Percentiles rank a stretch among this genome's conserved stretches.
Conservation (phyloP, 1,140 invertebrate species). For the Druon quercuslanigerum region DNA sequence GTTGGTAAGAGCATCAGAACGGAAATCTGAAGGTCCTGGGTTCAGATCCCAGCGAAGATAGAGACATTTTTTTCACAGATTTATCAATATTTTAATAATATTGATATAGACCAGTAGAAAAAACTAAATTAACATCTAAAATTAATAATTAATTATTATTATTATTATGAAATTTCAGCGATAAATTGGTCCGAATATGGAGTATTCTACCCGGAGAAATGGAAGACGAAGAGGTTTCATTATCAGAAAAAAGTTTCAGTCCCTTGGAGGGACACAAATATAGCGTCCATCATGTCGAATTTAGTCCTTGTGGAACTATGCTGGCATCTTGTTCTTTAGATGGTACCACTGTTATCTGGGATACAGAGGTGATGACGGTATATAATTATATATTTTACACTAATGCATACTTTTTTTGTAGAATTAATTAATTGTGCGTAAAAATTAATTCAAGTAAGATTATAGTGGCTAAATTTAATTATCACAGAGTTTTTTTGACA, state of each 20-base stretch:
- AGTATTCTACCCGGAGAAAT: constrained; percentile 64
- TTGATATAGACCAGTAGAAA: no score
- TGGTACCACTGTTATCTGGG: constrained; percentile 83
- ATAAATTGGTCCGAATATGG: constrained; percentile 78
- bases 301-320: constrained; percentile 80
- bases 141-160: no score
- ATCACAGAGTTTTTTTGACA: no score
- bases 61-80: no score
- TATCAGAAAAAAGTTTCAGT: constrained; percentile 74
- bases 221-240: constrained; percentile 51
- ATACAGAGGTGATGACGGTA: constrained; percentile 74
- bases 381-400: constrained; percentile 16
- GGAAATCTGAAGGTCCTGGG: no score
- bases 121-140: no score
- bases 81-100: no score
- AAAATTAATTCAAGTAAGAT: no score
- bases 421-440: background rate
- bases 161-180: constrained; percentile 65
- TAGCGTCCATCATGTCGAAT: constrained; percentile 80
- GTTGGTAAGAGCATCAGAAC: no score
- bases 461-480: no score
- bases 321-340: constrained; percentile 85
- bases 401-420: constrained; percentile 11
- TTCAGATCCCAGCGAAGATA: no score
- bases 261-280: constrained; percentile 79